A percentile compares a stretch with the other conserved stretches of the same genome.
Evolutionary conservation across 2,888 invertebrate species (phyloP).

Genomic region (Tetragonula carbonaria): DNA sequence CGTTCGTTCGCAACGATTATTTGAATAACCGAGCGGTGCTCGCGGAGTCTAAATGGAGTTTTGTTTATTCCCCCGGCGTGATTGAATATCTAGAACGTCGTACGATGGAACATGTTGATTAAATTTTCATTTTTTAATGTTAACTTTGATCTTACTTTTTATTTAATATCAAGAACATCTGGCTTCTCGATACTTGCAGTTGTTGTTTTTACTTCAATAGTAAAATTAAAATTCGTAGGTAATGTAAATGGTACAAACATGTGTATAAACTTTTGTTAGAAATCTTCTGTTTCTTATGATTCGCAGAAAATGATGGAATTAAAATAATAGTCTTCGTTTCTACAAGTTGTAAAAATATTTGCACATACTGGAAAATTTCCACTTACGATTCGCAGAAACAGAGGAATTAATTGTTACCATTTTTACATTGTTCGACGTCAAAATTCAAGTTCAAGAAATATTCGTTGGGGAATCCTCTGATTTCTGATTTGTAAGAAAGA

Average conservation of each 20-base stretch:
- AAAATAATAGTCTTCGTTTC: neutral
- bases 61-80: neutral
- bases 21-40: neutral
- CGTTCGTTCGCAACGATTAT: constrained; percentile 4
- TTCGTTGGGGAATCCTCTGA: no score
- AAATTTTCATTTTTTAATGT: neutral
- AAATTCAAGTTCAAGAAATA: no score
- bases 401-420: no score
- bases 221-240: neutral
- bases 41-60: neutral
- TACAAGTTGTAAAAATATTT: no score
- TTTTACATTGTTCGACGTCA: no score
- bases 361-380: neutral
- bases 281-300: neutral
- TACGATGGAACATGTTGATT: neutral
- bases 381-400: neutral
- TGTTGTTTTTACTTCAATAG: neutral
- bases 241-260: neutral
- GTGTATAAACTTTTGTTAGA: neutral
- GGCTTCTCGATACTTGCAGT: neutral
- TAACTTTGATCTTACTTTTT: neutral
- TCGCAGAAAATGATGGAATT: neutral
- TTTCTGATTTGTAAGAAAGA: no score
- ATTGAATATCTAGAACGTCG: neutral
- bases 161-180: neutral